These are phyloP conservation scores for Cuculus canorus DNA, from an alignment of 2,797 vertebrate species.

Conservation along the genomic window DNA sequence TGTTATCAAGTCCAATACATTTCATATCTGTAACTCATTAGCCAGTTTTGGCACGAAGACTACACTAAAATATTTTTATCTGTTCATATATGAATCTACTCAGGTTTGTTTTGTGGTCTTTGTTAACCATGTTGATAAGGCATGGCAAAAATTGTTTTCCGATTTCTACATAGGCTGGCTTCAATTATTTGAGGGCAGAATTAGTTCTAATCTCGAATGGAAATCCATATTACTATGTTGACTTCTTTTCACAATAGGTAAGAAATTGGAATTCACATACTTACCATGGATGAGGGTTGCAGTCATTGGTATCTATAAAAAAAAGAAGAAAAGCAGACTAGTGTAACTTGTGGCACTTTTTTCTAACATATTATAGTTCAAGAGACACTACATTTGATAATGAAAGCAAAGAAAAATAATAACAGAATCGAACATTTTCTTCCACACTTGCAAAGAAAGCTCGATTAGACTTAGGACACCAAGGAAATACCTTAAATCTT, in stretches of 20 bases:
- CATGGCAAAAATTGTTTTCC: not conserved
- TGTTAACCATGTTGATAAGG: too few species aligned
- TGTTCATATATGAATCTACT: not conserved
- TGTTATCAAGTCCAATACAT: not conserved
- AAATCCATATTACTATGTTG: not conserved
- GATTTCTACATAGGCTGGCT: not conserved
- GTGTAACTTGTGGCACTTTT: not conserved
- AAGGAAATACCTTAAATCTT: not conserved
- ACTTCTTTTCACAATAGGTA: not conserved
- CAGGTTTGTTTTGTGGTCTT: not conserved
- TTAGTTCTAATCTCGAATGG: not conserved
- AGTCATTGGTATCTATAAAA: constrained; percentile 90
- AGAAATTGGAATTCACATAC: not conserved
- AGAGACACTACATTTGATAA: not conserved
- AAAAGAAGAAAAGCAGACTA: not conserved
- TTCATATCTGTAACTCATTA: not conserved
- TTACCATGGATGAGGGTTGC: constrained; percentile 95
- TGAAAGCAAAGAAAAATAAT: not conserved
- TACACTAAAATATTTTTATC: not conserved
- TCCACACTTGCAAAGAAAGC: not conserved
- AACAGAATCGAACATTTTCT: not conserved
- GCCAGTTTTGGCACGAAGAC: not conserved
- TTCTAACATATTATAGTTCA: not conserved
- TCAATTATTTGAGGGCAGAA: not conserved
- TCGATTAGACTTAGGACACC: not conserved